These are phyloP conservation scores for Leguminivora glycinivorella DNA, from an alignment of 1,140 invertebrate species.

Conservation along the genomic window DNA sequence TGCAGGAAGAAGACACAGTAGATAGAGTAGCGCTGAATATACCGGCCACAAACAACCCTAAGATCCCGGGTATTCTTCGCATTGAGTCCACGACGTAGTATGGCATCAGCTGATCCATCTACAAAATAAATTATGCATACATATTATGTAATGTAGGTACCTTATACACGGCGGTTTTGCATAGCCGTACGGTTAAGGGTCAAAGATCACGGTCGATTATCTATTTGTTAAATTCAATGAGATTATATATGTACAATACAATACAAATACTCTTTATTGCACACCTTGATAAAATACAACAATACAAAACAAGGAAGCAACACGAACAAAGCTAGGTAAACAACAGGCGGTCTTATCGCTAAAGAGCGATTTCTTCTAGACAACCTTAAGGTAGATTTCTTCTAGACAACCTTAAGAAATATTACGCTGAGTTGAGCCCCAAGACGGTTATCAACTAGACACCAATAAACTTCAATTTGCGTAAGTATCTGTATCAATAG, in stretches of 20 bases:
- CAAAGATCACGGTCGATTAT: not conserved
- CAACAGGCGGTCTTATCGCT: no score
- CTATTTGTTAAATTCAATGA: not conserved
- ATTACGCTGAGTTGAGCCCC: not conserved
- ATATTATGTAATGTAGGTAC: no score
- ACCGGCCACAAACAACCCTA: constrained; percentile 73
- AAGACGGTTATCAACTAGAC: not conserved
- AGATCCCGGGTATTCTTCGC: constrained; percentile 70
- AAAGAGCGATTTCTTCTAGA: no score
- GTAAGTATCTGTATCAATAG: not conserved
- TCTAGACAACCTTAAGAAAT: no score
- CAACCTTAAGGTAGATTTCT: no score
- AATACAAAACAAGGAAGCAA: no score
- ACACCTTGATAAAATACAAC: no score
- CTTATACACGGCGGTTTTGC: not conserved
- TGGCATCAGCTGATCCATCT: constrained; percentile 85
- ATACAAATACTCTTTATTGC: no score
- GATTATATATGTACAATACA: no score
- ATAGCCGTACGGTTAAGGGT: not conserved
- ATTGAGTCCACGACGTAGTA: constrained; percentile 88
- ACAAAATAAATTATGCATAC: constrained; percentile 37
- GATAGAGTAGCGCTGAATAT: constrained; percentile 85
- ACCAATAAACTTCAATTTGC: not conserved
- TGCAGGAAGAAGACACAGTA: constrained; percentile 88
- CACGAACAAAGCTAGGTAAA: no score